Percentiles rank a stretch among this genome's conserved stretches.
Conservation (phyloP, 2,797 vertebrate genomes). For the Hoplostethus mediterraneus region DNA sequence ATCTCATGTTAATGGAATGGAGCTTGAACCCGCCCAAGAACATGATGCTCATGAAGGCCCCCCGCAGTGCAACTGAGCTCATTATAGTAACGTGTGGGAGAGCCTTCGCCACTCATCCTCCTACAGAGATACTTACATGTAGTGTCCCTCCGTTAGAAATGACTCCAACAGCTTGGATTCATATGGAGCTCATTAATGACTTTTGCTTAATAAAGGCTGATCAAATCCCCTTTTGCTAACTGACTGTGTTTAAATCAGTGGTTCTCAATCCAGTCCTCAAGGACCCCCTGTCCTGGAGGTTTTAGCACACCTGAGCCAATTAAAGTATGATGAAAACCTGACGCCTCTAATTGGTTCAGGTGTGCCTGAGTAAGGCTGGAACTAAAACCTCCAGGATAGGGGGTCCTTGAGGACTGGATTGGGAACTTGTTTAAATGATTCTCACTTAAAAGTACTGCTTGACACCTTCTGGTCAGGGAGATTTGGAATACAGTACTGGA, state of each 20-base stretch:
- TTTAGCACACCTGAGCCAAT: too few species aligned
- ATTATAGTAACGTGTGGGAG: conserved; percentile 45
- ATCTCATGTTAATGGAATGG: conserved; percentile 66
- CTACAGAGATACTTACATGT: conserved; percentile 26
- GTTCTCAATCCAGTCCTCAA: too few species aligned
- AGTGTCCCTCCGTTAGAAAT: conserved; percentile 11
- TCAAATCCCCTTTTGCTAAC: conserved; percentile 9
- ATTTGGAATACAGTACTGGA: background rate
- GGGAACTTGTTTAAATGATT: too few species aligned
- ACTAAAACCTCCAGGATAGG: too few species aligned
- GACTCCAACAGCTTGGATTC: conserved; percentile 16
- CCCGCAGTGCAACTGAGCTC: conserved; percentile 47
- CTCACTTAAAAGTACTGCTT: too few species aligned
- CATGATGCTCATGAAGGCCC: conserved; percentile 36
- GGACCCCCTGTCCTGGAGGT: too few species aligned
- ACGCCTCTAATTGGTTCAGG: too few species aligned
- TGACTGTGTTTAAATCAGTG: background rate
- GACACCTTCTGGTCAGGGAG: too few species aligned
- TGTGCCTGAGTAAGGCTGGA: too few species aligned
- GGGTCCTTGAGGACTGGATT: too few species aligned
- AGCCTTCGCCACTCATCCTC: conserved; percentile 33
- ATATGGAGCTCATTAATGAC: conserved; percentile 4
- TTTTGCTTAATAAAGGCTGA: conserved; percentile 16
- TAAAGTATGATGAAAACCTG: too few species aligned
- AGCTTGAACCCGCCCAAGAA: conserved; percentile 58